Evolutionary conservation across 2,888 invertebrate genomes (phyloP).

Genomic region (Microctonus brassicae): DNA sequence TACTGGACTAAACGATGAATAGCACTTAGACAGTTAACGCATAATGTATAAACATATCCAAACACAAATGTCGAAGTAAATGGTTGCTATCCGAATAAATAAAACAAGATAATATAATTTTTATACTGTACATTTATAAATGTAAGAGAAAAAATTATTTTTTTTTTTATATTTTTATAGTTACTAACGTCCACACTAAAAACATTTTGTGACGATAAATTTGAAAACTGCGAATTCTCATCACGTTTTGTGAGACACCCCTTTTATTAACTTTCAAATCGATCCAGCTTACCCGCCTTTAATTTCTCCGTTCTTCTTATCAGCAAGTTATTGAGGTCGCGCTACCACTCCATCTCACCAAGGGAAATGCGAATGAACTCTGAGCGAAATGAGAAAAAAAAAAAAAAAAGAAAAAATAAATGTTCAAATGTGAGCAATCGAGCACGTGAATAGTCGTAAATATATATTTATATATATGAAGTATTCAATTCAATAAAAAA

Average conservation of each 20-base stretch:
- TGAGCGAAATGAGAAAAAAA: neutral
- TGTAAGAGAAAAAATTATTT: neutral
- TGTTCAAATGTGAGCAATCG: neutral
- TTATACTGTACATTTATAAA: neutral
- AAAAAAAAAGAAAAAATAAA: neutral
- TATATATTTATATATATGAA: too few species aligned
- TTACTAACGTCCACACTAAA: neutral
- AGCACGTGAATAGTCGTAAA: too few species aligned
- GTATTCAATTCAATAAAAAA: too few species aligned
- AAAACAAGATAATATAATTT: too few species aligned
- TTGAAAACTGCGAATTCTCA: slow-evolving; percentile 17
- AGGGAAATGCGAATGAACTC: neutral
- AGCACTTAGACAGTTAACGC: slow-evolving; percentile 35
- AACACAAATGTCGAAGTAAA: neutral
- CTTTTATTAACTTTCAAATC: slow-evolving; percentile 48
- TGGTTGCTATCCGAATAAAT: too few species aligned
- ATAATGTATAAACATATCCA: neutral
- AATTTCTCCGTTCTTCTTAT: slow-evolving; percentile 35
- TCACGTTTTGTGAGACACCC: slow-evolving; percentile 38
- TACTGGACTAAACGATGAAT: slow-evolving; percentile 39
- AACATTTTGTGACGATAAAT: neutral
- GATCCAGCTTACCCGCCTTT: slow-evolving; percentile 29
- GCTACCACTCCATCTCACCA: neutral
- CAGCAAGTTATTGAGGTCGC: slow-evolving; percentile 43
- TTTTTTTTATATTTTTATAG: neutral